A percentile compares a stretch with the other conserved stretches of the same genome.
phyloP scores from a whole-genome alignment of 2,113 vertebrate genomes.

The Puntigrus tetrazona region DNA sequence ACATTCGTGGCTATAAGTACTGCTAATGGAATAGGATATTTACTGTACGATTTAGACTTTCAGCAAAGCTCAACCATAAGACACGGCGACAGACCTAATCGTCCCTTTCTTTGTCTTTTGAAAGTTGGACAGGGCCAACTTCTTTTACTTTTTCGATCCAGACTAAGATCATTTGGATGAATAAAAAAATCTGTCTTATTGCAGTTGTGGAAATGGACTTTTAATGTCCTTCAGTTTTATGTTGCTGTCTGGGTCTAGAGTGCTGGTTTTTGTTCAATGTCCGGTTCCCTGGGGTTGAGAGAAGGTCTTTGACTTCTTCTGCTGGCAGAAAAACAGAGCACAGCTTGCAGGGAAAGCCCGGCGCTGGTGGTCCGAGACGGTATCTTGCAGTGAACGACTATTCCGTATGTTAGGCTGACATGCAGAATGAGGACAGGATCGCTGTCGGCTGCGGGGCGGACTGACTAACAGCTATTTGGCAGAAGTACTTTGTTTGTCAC shows the following conservation, averaged over 20 bases:
- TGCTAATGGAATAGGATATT: conserved; percentile 47
- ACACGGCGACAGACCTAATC: not conserved
- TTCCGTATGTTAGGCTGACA: conserved; percentile 34
- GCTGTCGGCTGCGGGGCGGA: not conserved
- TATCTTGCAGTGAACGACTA: conserved; percentile 39
- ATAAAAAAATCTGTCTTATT: not conserved
- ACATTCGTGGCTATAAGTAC: conserved; percentile 42
- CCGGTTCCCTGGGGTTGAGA: conserved; percentile 57
- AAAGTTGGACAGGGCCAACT: not conserved
- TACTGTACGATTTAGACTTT: conserved; percentile 12
- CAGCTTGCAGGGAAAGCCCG: conserved; percentile 34
- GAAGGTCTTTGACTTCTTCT: conserved; percentile 48
- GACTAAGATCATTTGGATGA: not conserved
- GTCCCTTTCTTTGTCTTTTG: not conserved
- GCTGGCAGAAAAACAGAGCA: conserved; percentile 39
- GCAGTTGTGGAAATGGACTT: not conserved
- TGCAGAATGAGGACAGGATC: not conserved
- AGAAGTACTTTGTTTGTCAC: conserved; percentile 27
- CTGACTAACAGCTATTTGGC: conserved; percentile 24
- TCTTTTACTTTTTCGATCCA: conserved; percentile 3
- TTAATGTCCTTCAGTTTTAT: conserved; percentile 53
- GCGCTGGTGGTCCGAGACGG: conserved; percentile 51
- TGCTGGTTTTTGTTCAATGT: conserved; percentile 59
- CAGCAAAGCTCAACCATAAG: conserved; percentile 26
- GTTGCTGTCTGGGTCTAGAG: conserved; percentile 56